Conservation (phyloP, 2,888 invertebrate species). For the Ectropis crepuscularia region DNA sequence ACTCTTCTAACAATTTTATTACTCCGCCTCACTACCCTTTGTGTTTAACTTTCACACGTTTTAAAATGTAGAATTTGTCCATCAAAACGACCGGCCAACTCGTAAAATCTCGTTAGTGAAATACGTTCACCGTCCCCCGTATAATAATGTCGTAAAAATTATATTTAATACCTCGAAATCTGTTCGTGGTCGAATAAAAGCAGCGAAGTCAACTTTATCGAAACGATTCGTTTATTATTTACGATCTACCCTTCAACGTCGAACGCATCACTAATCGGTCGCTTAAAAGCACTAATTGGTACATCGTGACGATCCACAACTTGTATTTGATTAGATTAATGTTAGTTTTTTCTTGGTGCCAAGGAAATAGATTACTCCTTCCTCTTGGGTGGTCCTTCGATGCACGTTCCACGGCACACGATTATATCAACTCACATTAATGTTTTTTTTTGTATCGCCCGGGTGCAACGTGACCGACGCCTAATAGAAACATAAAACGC, state of each 20-base stretch:
- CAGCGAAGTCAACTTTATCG: constrained; percentile 35
- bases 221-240: constrained; percentile 36
- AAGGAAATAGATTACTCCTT: constrained; percentile 56
- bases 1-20: constrained; percentile 63
- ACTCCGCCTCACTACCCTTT: constrained; percentile 53
- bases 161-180: constrained; percentile 61
- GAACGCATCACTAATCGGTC: constrained; percentile 49
- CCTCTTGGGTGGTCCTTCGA: constrained; percentile 66
- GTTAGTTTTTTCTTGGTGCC: constrained; percentile 50
- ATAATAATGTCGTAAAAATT: constrained; percentile 80
- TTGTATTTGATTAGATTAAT: constrained; percentile 54
- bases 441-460: constrained; percentile 56
- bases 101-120: constrained; percentile 70
- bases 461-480: constrained; percentile 56
- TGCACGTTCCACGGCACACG: constrained; percentile 50
- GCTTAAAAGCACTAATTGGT: constrained; percentile 53
- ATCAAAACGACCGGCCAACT: constrained; percentile 68
- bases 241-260: constrained; percentile 26
- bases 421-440: constrained; percentile 65
- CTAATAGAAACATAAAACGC: constrained; percentile 56
- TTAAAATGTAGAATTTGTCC: constrained; percentile 73
- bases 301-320: constrained; percentile 56
- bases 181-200: constrained; percentile 32
- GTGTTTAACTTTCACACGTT: constrained; percentile 81
- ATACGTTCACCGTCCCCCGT: constrained; percentile 59